Conservation (phyloP, 2,797 vertebrate genomes). For the Sebastolobus alascanus region DNA sequence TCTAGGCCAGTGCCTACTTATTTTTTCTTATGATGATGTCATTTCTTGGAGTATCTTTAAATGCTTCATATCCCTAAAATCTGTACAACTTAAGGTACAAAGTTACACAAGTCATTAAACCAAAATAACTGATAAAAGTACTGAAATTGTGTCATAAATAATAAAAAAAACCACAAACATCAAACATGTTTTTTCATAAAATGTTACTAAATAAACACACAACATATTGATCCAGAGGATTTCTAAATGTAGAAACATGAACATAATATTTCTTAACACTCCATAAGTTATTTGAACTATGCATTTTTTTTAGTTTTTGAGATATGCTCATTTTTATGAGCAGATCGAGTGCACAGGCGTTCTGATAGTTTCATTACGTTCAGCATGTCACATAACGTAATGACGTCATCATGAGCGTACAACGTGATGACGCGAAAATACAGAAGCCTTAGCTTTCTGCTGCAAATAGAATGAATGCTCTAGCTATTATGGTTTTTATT, state of each 20-base stretch:
- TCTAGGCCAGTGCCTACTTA: background rate
- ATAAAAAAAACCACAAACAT: no score
- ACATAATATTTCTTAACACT: background rate
- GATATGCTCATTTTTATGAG: background rate
- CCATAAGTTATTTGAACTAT: background rate
- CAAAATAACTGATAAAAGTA: background rate
- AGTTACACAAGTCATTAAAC: background rate
- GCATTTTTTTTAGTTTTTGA: background rate
- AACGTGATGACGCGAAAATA: background rate
- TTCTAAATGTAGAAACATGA: background rate
- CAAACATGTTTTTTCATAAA: no score
- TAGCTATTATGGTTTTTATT: background rate
- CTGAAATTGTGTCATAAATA: background rate
- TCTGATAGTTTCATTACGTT: no score
- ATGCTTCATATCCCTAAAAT: background rate
- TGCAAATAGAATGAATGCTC: rapidly evolving
- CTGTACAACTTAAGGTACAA: background rate
- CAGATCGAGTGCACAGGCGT: no score
- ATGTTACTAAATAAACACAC: background rate
- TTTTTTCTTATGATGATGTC: background rate
- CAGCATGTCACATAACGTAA: no score
- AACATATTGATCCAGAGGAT: background rate
- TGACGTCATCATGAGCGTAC: background rate
- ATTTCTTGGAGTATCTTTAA: background rate
- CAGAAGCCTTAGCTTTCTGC: background rate